Base-by-base conservation (phyloP, 2,888 invertebrate genomes). In the Enchytraeus crypticus region DNA sequence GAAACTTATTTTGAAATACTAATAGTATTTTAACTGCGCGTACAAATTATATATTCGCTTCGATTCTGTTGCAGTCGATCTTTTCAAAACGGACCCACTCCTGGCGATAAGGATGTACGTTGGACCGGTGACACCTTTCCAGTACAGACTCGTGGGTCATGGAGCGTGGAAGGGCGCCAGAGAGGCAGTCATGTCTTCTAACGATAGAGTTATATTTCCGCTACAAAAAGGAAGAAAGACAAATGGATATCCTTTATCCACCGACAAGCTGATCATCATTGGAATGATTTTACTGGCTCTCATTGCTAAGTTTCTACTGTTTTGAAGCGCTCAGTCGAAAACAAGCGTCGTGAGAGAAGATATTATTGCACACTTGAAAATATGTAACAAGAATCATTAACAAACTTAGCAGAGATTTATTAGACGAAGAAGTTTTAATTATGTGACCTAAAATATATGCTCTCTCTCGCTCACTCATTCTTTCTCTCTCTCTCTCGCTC, bases 121-220 rank as follows among this genome's bases (percentile, higher is more conserved):
- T 59, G 79, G 76, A 0, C 73, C 78, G 1, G 70, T 69, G 49
- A 71, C 74, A 3, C 73, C 78, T 0, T 79, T 77, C 62, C 77
- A 77, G 63, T 79, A 74, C 61, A 70, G 80, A 26, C 67, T 80
- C 3, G 63, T 67, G 47, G 82, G 81, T 2, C 78, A 78, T 5
- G 72, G 79, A 47, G 58, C 69, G 27, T 81, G 81, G 81, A 55
- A 64, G 3, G 80, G 77, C 3, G 81, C 81, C 1, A 69, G 79
- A 51, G 65, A 79, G 2, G 78, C 81, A 21, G 78, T 82, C 45
- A 51, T 77, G 55, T 74, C 72, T n/a, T 70, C 71, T 60, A 72
- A 71, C 73, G 71, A 75, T 30, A 64, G 75, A 26, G 69, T 71
- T 11, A 55, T 60, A 4, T 18, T 2, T 53, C 58, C 58, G 21